phyloP scores from a whole-genome alignment of 2,888 invertebrate species.

The Plebejus argus region DNA sequence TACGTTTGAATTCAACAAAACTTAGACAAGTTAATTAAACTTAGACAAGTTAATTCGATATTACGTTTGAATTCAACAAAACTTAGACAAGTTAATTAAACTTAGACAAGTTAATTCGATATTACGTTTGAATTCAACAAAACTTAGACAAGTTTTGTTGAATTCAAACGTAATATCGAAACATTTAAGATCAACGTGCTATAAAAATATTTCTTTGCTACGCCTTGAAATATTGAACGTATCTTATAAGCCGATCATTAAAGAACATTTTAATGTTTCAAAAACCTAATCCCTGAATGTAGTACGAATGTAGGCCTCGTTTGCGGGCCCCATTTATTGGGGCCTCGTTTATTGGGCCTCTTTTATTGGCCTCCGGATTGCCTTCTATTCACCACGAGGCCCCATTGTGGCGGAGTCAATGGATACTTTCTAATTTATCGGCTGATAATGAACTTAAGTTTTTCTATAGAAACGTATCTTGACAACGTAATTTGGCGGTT shows the following conservation, averaged over 20 bases:
- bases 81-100: too few species aligned
- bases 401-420: slow-evolving; percentile 36
- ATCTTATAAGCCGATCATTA: background rate
- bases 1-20: background rate
- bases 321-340: background rate
- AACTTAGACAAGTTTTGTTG: background rate
- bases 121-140: background rate
- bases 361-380: slow-evolving; percentile 33
- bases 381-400: slow-evolving; percentile 32
- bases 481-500: slow-evolving; percentile 8
- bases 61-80: background rate
- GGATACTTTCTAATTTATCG: slow-evolving; percentile 32
- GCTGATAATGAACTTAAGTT: slow-evolving; percentile 27
- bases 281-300: background rate
- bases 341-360: background rate
- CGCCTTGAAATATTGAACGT: too few species aligned
- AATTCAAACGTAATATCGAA: background rate
- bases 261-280: slow-evolving; percentile 2
- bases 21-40: too few species aligned
- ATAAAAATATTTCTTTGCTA: too few species aligned
- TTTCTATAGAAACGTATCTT: slow-evolving; percentile 18
- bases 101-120: too few species aligned
- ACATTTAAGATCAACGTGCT: too few species aligned
- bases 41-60: too few species aligned
- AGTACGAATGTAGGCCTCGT: slow-evolving; percentile 22